Evolutionary conservation across 1,140 invertebrate species (phyloP), one percentile per base, ranked within the genome.

Genomic region (Diuraphis noxia): DNA sequence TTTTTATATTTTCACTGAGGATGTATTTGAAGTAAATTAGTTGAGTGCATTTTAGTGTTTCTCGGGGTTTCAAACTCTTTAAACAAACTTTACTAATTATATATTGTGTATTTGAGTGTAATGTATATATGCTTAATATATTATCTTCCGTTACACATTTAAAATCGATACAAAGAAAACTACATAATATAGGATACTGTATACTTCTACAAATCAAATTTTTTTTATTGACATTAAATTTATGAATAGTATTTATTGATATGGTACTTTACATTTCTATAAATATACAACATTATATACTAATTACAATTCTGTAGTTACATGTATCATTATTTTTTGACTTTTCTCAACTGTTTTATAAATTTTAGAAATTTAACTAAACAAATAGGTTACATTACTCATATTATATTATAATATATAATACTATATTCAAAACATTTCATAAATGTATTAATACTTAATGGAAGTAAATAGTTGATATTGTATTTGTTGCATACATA

Each of bases 1-100:
- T 72, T 13, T 34, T n/a, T n/a, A 19, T 17, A n/a, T 72, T 72
- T n/a, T n/a, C 30, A 72, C n/a, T n/a, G 5, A n/a, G 34, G 13
- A 72, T n/a, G 5, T 72, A n/a, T n/a, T 72, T n/a, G 13, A n/a
- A 72, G 56, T 72, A 72, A 72, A 72, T 72, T 72, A 72, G 56
- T 72, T 72, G 56, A 72, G 56, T 72, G 56, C 56, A 72, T 72
- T 72, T 72, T 72, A 72, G 56, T 72, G 56, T 72, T 72, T 72
- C 13, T n/a, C 1, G 4, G 30, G 56, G 56, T n/a, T 72, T 72
- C 56, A 17, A 72, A 72, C 56, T n/a, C 56, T 72, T 72, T 72
- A 72, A 72, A 72, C 56, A 72, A 72, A 72, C 56, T 72, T 72
- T 72, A 72, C 56, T 72, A 72, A 72, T 72, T 72, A 72, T 72